Percentiles rank a stretch among this genome's conserved stretches.
Conservation (phyloP, 2,888 invertebrate genomes). For the Latheticus oryzae region DNA sequence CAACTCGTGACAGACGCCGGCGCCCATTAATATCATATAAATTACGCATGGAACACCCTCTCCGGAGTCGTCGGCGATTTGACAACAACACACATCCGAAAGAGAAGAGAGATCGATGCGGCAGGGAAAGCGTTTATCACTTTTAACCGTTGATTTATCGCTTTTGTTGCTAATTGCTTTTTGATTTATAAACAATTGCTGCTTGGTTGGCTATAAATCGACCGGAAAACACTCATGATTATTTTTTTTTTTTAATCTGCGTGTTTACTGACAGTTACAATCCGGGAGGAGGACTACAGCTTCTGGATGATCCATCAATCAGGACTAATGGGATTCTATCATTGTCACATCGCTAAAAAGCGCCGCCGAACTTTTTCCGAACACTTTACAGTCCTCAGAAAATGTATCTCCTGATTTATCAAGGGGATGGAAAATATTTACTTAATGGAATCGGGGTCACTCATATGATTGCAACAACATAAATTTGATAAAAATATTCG, state of each 20-base stretch:
- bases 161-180: conserved; percentile 35
- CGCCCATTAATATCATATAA: conserved; percentile 49
- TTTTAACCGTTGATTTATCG: conserved; percentile 33
- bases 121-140: conserved; percentile 32
- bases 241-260: conserved; percentile 30
- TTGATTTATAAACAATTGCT: conserved; percentile 35
- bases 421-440: neutral
- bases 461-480: no score
- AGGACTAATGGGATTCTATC: conserved; percentile 32
- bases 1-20: conserved; percentile 50
- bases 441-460: conserved; percentile 1
- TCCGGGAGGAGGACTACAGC: conserved; percentile 25
- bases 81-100: conserved; percentile 27
- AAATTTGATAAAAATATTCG: no score
- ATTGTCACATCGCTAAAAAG: conserved; percentile 27
- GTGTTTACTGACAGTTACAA: conserved; percentile 33
- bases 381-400: conserved; percentile 15
- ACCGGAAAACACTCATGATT: conserved; percentile 31
- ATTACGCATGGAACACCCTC: conserved; percentile 44
- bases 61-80: conserved; percentile 32
- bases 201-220: conserved; percentile 31
- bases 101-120: conserved; percentile 25
- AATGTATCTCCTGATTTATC: conserved; percentile 8
- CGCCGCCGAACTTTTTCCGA: conserved; percentile 16
- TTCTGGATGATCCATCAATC: conserved; percentile 34